Base-by-base conservation (phyloP, 2,113 vertebrate species). In the Pachycephala philippinensis region DNA sequence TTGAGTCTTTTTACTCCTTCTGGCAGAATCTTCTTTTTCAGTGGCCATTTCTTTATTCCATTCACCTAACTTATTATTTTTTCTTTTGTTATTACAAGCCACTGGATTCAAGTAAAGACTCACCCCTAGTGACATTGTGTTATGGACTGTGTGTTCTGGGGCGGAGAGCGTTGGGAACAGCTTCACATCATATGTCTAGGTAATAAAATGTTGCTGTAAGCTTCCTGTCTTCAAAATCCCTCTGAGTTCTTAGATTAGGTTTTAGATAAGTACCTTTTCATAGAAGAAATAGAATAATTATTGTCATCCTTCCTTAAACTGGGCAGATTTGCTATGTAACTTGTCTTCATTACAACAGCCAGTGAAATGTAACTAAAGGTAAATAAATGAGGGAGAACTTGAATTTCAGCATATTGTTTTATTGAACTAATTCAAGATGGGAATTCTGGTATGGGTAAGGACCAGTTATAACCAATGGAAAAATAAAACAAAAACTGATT, bases 161-260 rank as follows among this genome's bases (percentile, higher is more conserved):
- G 28, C 98, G 99, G 86, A 98, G 99, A 98, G 99, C 99, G 15
- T 86, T 99, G 92, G 99, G 99, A 61, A 99, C 99, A 30, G 99
- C 99, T 39, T 99, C 99, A 26, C 99, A 99, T 97, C 99, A 99
- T 89, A 99, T 99, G 99, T 99, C 99, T 95, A 99, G 99, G 99
- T 99, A 97, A 96, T 77, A 78, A 89, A 87, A 87, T 30, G 2
- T 21, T 93, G 30, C 84, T 72, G 26, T 90, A 53, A 76, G 26
- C 21, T 83, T 76, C 9, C 4, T 13, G 15, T 77, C 13, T 30
- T 87, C 60, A 83, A 44, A 92, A 60, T 75, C 2, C 27, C 6
- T 85, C 27, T 15, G 40, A 20, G 24, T 75, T 81, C 13, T 24
- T 35, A 52, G 8, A 16, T 60, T 40, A 65, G 35, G 14, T 71